A percentile compares a stretch with the other conserved stretches of the same genome.
Evolutionary conservation across 1,140 invertebrate species (phyloP).

Genomic region (Scaptodrosophila lebanonensis): DNA sequence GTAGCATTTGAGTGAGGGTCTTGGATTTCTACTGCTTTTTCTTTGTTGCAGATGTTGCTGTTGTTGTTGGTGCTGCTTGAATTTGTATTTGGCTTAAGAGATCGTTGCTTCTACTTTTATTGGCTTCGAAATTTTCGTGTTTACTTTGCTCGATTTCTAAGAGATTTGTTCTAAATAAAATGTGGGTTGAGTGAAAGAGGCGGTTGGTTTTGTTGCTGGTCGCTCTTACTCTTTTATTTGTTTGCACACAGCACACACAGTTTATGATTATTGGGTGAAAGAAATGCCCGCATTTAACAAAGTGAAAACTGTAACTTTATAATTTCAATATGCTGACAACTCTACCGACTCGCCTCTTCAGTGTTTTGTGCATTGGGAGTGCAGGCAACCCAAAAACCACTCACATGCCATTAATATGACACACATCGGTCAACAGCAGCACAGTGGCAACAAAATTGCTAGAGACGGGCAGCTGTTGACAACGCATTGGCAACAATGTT

Average conservation of each 20-base stretch:
- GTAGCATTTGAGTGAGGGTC: neutral
- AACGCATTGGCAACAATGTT: constrained; percentile 13
- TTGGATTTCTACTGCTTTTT: constrained; percentile 65
- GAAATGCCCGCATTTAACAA: constrained; percentile 47
- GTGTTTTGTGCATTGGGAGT: too few species aligned
- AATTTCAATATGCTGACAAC: neutral
- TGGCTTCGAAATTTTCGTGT: constrained; percentile 60
- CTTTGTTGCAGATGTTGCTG: constrained; percentile 41
- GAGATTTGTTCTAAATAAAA: constrained; percentile 74
- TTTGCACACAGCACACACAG: too few species aligned
- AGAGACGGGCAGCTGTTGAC: neutral
- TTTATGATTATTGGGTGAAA: constrained; percentile 59
- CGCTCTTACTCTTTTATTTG: too few species aligned
- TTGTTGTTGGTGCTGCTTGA: neutral
- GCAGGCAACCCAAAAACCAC: constrained; percentile 10
- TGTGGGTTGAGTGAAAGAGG: constrained; percentile 64
- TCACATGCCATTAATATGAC: too few species aligned
- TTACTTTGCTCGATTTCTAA: constrained; percentile 31
- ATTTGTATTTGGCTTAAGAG: constrained; percentile 53
- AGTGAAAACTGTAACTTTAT: constrained; percentile 43
- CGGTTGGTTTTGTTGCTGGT: constrained; percentile 20
- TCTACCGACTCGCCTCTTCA: too few species aligned
- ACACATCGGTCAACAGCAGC: too few species aligned
- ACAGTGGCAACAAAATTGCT: too few species aligned
- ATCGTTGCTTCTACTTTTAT: constrained; percentile 45